Conservation (phyloP, 2,888 invertebrate genomes). For the Lobophora halterata region DNA sequence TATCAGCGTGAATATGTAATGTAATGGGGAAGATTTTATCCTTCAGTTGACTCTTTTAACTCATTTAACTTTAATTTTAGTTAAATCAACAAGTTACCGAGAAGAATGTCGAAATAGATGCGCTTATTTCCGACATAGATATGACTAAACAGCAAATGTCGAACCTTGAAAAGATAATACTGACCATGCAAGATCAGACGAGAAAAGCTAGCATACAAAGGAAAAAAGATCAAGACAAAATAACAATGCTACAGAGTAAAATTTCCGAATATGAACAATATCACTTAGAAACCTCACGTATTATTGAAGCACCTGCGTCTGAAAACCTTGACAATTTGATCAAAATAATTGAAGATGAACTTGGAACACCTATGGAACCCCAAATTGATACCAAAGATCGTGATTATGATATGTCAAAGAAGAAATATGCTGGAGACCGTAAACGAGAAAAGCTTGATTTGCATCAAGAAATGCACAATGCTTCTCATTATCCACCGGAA, state of each 20-base stretch:
- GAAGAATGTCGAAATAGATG: constrained; percentile 60
- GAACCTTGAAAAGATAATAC: constrained; percentile 64
- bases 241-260: constrained; percentile 49
- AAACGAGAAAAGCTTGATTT: constrained; percentile 34
- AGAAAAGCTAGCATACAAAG: constrained; percentile 46
- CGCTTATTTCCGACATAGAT: constrained; percentile 48
- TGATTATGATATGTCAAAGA: constrained; percentile 29
- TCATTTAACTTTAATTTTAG: constrained; percentile 33
- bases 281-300: constrained; percentile 38
- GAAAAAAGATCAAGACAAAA: constrained; percentile 55
- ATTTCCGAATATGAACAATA: constrained; percentile 47
- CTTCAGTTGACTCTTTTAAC: neutral
- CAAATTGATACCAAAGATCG: constrained; percentile 28
- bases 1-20: too few relatives aligned
- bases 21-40: neutral
- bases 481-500: constrained; percentile 28
- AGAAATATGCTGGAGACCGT: constrained; percentile 31
- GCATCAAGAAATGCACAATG: constrained; percentile 31
- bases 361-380: constrained; percentile 47
- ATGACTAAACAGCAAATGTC: constrained; percentile 53
- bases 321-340: constrained; percentile 63
- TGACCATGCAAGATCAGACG: constrained; percentile 61
- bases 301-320: constrained; percentile 41
- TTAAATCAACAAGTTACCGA: constrained; percentile 51
- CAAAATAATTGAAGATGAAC: constrained; percentile 66